Base-by-base conservation (phyloP, 2,113 vertebrate genomes). In the Tapirus terrestris region DNA sequence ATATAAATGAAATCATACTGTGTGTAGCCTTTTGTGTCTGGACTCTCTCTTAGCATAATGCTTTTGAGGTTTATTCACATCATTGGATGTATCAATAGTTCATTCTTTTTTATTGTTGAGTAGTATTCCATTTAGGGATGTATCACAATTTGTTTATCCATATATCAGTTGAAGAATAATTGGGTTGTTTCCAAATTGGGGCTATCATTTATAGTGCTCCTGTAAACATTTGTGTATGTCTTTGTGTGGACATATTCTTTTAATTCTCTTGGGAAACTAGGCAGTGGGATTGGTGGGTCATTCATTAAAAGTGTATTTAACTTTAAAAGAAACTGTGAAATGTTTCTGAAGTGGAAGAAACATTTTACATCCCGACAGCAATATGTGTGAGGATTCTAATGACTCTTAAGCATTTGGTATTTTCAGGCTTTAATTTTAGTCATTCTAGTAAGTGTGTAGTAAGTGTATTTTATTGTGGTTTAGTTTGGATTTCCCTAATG, bases 401-500 rank as follows among this genome's bases (percentile, higher is more conserved):
- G 63, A n/a, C 61, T 95, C 76, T 31, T 87, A 11, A 21, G 20
- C 21, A 53, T 1, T 43, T 80, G 80, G 21, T 31, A 73, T 88
- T 93, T 67, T 91, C 27, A 80, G 53, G 45, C 48, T 87, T 95
- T 77, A 82, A 6, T 91, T 88, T 95, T 43, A 93, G 58, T 60
- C 16, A 0, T 53, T 88, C 4, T 67, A 79, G 61, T 51, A 51
- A 27, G 12, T 93, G 10, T 25, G 9, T 7, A 29, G 45, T 82
- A 21, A 53, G 51, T 14, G 8, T 77, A 91, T 51, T 77, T 91
- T 13, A 70, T 8, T 82, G 8, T 43, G 23, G 23, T 51, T 89
- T 86, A 67, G 56, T 67, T 93, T 45, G 25, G 21, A 58, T 80
- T 94, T 91, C 92, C 65, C 25, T 48, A 65, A 33, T 65, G 81